phyloP scores from a whole-genome alignment of 2,888 invertebrate species.

The Drosophila sordidula region DNA sequence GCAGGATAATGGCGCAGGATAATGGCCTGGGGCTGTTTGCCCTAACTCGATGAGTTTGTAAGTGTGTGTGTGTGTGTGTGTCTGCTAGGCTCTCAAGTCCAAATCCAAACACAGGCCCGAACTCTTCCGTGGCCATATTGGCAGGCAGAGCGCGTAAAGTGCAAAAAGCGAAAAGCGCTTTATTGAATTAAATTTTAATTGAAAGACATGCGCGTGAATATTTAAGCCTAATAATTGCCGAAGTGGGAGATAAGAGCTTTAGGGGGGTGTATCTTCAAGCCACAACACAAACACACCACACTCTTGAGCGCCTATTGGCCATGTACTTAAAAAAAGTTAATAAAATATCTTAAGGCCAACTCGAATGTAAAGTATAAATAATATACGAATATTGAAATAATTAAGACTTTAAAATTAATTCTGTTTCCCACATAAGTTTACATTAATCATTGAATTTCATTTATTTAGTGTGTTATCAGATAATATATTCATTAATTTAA shows the following conservation, averaged over 20 bases:
- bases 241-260: neutral
- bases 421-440: no score
- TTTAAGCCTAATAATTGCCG: slow-evolving; percentile 26
- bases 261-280: neutral
- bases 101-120: neutral
- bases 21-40: slow-evolving; percentile 29
- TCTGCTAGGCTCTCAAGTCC: slow-evolving; percentile 1
- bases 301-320: no score
- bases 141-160: slow-evolving; percentile 28
- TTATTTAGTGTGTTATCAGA: no score
- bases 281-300: no score
- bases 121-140: slow-evolving; percentile 53
- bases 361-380: no score
- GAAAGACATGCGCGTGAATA: slow-evolving; percentile 69
- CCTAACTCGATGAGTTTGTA: neutral
- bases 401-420: no score
- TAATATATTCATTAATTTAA: no score
- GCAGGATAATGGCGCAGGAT: slow-evolving; percentile 40
- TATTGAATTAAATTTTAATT: slow-evolving; percentile 80
- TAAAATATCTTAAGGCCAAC: no score
- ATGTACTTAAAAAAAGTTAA: no score
- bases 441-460: no score
- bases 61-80: neutral
- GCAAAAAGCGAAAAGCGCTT: slow-evolving; percentile 54
- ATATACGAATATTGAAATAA: no score